phyloP scores from a whole-genome alignment of 2,113 vertebrate genomes.

The Chroicocephalus ridibundus region DNA sequence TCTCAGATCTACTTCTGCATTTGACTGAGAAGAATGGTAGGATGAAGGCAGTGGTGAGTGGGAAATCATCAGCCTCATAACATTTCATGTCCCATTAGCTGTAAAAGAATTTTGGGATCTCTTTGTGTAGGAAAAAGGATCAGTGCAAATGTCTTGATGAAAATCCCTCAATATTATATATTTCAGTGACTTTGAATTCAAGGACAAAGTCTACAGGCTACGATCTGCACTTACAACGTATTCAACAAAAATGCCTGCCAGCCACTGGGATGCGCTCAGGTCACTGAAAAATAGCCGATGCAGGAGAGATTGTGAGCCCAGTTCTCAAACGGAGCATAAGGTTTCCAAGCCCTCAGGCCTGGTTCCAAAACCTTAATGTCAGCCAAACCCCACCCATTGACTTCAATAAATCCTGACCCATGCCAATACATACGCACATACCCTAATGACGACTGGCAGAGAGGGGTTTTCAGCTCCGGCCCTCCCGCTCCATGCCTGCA shows the following conservation, averaged over 20 bases:
- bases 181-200: not conserved
- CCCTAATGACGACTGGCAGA: not conserved
- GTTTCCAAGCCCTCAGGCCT: not conserved
- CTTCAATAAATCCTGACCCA: not conserved
- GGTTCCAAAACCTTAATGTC: not conserved
- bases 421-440: not conserved
- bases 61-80: not conserved
- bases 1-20: not conserved
- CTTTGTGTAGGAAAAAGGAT: not conserved
- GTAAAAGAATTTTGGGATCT: not conserved
- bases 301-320: not conserved
- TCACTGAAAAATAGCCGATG: not conserved
- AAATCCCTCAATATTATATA: not conserved
- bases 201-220: slow-evolving; percentile 1
- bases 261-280: not conserved
- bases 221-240: not conserved
- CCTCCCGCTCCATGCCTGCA: not conserved
- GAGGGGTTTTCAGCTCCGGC: not conserved
- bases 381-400: not conserved
- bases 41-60: accelerated
- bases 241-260: not conserved
- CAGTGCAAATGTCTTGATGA: not conserved
- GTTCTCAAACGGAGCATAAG: not conserved
- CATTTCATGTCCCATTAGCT: not conserved
- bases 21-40: not conserved